A percentile compares a stretch with the other conserved stretches of the same genome.
phyloP scores from a whole-genome alignment of 2,888 invertebrate genomes.

The Catocala nupta region DNA sequence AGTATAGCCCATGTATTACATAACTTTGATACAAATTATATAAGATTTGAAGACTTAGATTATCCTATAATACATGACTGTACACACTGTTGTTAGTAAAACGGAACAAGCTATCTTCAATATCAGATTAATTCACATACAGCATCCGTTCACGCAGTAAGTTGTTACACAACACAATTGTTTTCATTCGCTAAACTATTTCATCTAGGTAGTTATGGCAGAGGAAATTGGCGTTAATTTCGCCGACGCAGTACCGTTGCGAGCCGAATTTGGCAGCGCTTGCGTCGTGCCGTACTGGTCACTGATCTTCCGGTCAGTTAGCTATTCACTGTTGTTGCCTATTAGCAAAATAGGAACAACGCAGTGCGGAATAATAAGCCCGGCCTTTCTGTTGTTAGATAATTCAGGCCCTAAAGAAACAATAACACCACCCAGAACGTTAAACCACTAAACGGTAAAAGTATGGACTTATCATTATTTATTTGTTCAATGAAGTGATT shows the following conservation, averaged over 20 bases:
- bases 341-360: conserved; percentile 25
- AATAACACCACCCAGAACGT: too few species aligned
- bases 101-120: conserved; percentile 2
- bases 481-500: conserved; percentile 12
- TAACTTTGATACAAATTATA: too few species aligned
- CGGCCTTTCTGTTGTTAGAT: background rate
- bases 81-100: background rate
- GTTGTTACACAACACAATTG: conserved; percentile 11
- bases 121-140: conserved; percentile 1
- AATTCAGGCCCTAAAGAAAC: background rate
- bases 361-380: conserved; percentile 9
- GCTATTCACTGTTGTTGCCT: conserved; percentile 37
- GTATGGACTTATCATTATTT: background rate
- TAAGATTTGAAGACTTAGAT: too few species aligned
- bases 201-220: conserved; percentile 40
- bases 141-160: background rate
- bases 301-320: conserved; percentile 80
- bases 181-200: conserved; percentile 25
- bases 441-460: background rate
- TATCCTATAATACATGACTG: too few species aligned
- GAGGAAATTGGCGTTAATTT: conserved; percentile 70
- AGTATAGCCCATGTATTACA: too few species aligned
- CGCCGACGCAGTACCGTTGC: conserved; percentile 78
- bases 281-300: conserved; percentile 62
- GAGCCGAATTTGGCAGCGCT: conserved; percentile 72